A percentile compares a stretch with the other conserved stretches of the same genome.
These are phyloP conservation scores for Ceratina japonica DNA, from an alignment of 1,140 invertebrate genomes.

Conservation along the genomic window DNA sequence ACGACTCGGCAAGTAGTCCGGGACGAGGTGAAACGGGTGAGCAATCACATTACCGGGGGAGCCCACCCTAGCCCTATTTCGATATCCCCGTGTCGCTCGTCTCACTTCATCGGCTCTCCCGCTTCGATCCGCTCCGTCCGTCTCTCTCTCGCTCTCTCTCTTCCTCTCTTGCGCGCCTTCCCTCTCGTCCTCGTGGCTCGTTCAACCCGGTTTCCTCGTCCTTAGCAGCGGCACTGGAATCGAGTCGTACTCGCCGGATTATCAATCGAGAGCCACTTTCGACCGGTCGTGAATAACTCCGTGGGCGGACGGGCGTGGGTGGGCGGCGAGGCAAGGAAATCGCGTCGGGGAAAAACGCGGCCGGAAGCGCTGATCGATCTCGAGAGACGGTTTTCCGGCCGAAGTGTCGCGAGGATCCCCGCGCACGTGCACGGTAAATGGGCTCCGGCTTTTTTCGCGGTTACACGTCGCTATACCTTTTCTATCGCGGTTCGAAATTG, in stretches of 20 bases:
- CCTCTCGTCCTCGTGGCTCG: background rate
- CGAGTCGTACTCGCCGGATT: slow-evolving; percentile 57
- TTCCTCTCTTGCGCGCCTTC: background rate
- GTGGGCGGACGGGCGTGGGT: background rate
- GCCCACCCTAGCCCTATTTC: slow-evolving; percentile 70
- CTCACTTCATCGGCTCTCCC: slow-evolving; percentile 49
- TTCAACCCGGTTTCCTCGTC: slow-evolving; percentile 5
- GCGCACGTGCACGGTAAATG: background rate
- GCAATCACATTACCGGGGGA: slow-evolving; percentile 72
- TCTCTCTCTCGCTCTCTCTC: background rate
- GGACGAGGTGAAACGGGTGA: slow-evolving; percentile 71
- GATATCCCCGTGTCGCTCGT: slow-evolving; percentile 64
- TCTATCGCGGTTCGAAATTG: too few species aligned
- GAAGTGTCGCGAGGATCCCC: slow-evolving; percentile 32
- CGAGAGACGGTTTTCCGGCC: slow-evolving; percentile 47
- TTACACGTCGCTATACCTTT: too few species aligned
- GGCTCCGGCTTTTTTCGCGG: background rate
- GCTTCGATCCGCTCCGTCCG: slow-evolving; percentile 42
- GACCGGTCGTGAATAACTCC: slow-evolving; percentile 55
- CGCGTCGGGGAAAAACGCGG: slow-evolving; percentile 30
- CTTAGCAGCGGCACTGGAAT: slow-evolving; percentile 49
- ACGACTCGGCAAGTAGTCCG: slow-evolving; percentile 58
- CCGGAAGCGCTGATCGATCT: slow-evolving; percentile 43
- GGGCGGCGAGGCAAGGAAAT: slow-evolving; percentile 9
- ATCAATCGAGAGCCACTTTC: slow-evolving; percentile 65